Percentiles rank a stretch among this genome's conserved stretches.
Conservation (phyloP, 2,888 invertebrate genomes). For the Erebia palarica region DNA sequence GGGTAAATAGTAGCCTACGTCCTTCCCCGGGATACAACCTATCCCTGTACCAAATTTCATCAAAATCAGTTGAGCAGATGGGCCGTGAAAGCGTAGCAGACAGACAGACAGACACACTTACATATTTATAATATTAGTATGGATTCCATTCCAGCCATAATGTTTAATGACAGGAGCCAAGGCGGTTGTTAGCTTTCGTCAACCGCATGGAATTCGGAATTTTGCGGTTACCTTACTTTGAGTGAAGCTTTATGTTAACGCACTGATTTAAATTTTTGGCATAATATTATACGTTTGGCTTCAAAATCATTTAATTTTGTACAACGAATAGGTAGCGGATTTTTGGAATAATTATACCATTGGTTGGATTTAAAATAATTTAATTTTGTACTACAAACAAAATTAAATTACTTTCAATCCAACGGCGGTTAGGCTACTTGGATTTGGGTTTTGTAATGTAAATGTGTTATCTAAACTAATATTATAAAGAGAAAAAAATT, state of each 20-base stretch:
- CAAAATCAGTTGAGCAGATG: too few relatives aligned
- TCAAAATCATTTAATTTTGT: not conserved
- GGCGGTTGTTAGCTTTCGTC: not conserved
- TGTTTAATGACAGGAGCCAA: not conserved
- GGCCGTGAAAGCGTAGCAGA: too few relatives aligned
- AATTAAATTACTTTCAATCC: too few relatives aligned
- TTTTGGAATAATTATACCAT: not conserved
- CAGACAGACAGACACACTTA: too few relatives aligned
- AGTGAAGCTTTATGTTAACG: not conserved
- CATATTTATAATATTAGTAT: too few relatives aligned
- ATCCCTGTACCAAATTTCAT: too few relatives aligned
- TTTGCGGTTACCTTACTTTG: not conserved
- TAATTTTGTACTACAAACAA: not conserved
- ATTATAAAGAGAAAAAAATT: too few relatives aligned
- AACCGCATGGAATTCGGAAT: conserved; percentile 2
- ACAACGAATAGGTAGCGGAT: not conserved
- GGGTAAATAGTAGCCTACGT: too few relatives aligned
- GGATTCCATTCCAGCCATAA: too few relatives aligned
- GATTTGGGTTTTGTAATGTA: not conserved
- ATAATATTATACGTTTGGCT: not conserved
- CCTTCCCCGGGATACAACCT: too few relatives aligned
- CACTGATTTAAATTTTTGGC: not conserved
- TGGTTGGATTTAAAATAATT: not conserved
- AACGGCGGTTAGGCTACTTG: not conserved
- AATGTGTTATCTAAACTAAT: too few relatives aligned